phyloP scores from a whole-genome alignment of 2,797 vertebrate genomes.

The Sebastes goodei region DNA sequence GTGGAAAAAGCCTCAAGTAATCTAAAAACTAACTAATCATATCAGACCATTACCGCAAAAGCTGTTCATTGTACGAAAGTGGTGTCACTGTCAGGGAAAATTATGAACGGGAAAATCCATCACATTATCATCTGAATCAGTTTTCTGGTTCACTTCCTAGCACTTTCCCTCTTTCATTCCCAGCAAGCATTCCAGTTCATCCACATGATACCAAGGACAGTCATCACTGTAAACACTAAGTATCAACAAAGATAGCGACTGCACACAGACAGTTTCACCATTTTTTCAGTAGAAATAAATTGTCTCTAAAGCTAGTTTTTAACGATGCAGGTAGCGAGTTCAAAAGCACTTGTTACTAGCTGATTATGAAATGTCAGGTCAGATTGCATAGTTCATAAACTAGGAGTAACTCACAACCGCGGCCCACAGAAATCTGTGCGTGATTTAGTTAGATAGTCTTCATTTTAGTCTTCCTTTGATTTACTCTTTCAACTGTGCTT shows the following conservation, averaged over 20 bases:
- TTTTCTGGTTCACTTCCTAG: neutral
- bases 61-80: neutral
- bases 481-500: neutral
- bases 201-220: slow-evolving; percentile 6
- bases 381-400: neutral
- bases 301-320: neutral
- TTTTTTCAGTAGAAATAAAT: neutral
- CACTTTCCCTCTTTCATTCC: neutral
- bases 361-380: slow-evolving; percentile 15
- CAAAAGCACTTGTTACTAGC: neutral
- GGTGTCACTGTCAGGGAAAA: neutral
- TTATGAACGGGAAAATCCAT: neutral
- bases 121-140: neutral
- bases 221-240: slow-evolving; percentile 7
- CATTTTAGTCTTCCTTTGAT: neutral
- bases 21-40: neutral
- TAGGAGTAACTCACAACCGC: neutral
- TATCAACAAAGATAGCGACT: slow-evolving; percentile 3
- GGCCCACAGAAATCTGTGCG: neutral
- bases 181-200: slow-evolving; percentile 7
- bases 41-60: neutral
- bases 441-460: neutral
- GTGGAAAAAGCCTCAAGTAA: neutral
- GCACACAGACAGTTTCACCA: neutral
- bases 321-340: neutral